Conservation (phyloP, 2,888 invertebrate genomes). For the Boloria selene region DNA sequence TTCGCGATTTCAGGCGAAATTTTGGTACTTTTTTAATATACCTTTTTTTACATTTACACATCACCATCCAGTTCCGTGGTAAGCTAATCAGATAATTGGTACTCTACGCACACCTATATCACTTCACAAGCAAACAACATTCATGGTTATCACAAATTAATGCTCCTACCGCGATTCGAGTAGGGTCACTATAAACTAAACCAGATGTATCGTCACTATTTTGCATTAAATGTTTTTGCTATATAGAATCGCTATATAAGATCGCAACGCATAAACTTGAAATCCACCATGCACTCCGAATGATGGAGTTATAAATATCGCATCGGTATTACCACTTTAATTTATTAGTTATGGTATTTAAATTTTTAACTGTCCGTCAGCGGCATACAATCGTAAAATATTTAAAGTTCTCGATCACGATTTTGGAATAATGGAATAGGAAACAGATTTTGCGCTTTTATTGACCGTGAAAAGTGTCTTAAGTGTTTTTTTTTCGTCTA, state of each 20-base stretch:
- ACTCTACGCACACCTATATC: too few relatives aligned
- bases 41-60: too few relatives aligned
- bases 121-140: too few relatives aligned
- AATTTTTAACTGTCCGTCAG: slow-evolving; percentile 28
- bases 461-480: slow-evolving; percentile 52
- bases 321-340: slow-evolving; percentile 27
- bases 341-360: slow-evolving; percentile 36
- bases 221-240: too few relatives aligned
- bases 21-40: too few relatives aligned
- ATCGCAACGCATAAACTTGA: slow-evolving; percentile 3
- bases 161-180: too few relatives aligned
- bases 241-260: background rate
- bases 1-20: too few relatives aligned
- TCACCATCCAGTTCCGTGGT: too few relatives aligned
- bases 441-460: slow-evolving; percentile 54
- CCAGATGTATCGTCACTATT: too few relatives aligned
- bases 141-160: too few relatives aligned
- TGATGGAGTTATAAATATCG: slow-evolving; percentile 33
- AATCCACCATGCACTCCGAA: slow-evolving; percentile 21
- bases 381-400: slow-evolving; percentile 39
- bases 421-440: slow-evolving; percentile 51
- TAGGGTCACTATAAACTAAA: too few relatives aligned
- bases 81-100: too few relatives aligned
- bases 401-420: slow-evolving; percentile 47
- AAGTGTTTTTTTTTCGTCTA: slow-evolving; percentile 28